These are phyloP conservation scores for Pelusios castaneus DNA, from an alignment of 2,113 vertebrate genomes.

Conservation along the genomic window DNA sequence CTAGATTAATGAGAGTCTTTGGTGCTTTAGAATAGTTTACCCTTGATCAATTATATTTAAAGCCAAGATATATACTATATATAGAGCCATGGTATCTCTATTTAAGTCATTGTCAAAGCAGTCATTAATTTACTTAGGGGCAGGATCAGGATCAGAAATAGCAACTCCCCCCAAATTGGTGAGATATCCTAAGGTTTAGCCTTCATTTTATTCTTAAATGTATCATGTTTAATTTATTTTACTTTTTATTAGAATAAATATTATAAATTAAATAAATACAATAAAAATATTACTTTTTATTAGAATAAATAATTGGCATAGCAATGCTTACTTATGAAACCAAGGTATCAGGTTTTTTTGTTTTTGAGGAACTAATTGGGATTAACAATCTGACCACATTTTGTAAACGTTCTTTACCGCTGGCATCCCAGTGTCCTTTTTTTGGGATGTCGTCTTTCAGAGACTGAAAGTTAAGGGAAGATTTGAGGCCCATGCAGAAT, in stretches of 20 bases:
- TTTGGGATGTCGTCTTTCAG: fast-evolving
- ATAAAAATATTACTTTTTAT: too few relatives aligned
- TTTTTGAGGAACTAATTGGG: neutral
- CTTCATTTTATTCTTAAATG: neutral
- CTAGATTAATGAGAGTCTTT: neutral
- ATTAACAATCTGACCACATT: too few relatives aligned
- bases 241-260: too few relatives aligned
- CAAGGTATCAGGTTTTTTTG: neutral
- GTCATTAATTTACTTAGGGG: neutral
- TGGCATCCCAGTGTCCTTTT: fast-evolving
- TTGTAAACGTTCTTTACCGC: neutral
- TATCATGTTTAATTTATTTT: too few relatives aligned
- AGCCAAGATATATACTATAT: neutral
- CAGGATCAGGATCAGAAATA: neutral
- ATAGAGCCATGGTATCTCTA: neutral
- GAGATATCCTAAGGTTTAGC: neutral
- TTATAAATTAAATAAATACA: too few relatives aligned
- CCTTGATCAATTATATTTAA: neutral
- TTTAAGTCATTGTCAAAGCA: neutral
- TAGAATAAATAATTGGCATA: too few relatives aligned
- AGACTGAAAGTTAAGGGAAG: fast-evolving
- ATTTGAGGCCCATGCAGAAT: neutral
- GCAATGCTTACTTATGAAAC: neutral
- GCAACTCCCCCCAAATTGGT: neutral
- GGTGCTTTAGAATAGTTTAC: neutral